Evolutionary conservation across 2,888 invertebrate species (phyloP).

Genomic region (Macrosoma leucophasiata): DNA sequence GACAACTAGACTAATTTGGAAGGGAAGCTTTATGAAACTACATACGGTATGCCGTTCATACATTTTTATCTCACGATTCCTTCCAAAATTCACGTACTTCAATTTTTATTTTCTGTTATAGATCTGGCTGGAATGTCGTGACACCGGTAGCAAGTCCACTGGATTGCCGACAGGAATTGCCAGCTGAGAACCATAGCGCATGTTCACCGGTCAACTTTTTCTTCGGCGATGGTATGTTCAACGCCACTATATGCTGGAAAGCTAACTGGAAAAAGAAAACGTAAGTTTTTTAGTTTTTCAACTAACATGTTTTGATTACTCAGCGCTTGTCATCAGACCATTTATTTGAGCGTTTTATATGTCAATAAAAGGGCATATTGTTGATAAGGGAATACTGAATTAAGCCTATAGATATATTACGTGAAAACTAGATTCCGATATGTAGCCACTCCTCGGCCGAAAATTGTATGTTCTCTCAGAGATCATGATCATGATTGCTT

Average conservation of each 20-base stretch:
- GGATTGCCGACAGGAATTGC: conserved; percentile 27
- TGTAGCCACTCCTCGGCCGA: too few species aligned
- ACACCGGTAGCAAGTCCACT: conserved; percentile 41
- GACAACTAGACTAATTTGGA: background rate
- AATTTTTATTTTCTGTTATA: conserved; percentile 24
- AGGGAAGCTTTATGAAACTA: too few species aligned
- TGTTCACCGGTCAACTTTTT: conserved; percentile 40
- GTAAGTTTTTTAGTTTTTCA: too few species aligned
- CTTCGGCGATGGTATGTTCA: conserved; percentile 41
- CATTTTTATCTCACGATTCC: too few species aligned
- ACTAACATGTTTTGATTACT: conserved; percentile 3
- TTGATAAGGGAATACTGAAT: too few species aligned
- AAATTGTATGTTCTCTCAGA: too few species aligned
- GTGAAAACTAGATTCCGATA: too few species aligned
- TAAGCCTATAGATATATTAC: too few species aligned
- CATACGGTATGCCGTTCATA: too few species aligned
- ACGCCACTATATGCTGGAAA: conserved; percentile 53
- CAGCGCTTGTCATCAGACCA: background rate
- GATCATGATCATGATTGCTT: background rate
- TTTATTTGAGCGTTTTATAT: too few species aligned
- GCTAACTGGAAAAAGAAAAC: conserved; percentile 59
- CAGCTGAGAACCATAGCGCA: conserved; percentile 24
- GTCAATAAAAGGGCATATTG: too few species aligned
- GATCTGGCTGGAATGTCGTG: conserved; percentile 46
- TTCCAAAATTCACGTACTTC: too few species aligned